phyloP scores from a whole-genome alignment of 1,140 invertebrate genomes.

The Colletes latitarsis region DNA sequence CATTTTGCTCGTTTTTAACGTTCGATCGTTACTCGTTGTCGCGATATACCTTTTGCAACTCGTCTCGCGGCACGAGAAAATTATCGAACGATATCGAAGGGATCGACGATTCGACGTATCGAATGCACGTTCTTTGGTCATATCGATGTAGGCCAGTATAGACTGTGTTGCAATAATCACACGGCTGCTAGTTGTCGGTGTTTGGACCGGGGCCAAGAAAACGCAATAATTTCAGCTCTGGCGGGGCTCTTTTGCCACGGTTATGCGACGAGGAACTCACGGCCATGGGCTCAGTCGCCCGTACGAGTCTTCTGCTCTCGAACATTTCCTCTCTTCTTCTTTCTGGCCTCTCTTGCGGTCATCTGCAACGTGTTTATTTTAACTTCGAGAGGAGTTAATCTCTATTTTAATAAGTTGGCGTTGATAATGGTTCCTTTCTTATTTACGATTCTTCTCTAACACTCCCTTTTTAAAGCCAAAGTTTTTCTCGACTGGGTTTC shows the following conservation, averaged over 20 bases:
- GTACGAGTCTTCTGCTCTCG: slow-evolving; percentile 31
- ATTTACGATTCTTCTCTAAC: background rate
- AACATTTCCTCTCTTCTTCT: slow-evolving; percentile 41
- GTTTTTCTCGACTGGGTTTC: no score
- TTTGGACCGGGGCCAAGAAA: slow-evolving; percentile 70
- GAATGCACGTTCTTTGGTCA: slow-evolving; percentile 31
- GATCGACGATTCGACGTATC: background rate
- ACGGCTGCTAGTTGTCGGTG: slow-evolving; percentile 50
- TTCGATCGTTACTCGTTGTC: no score
- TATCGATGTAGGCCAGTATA: slow-evolving; percentile 67
- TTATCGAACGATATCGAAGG: background rate
- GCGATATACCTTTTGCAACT: no score
- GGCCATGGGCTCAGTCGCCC: slow-evolving; percentile 56
- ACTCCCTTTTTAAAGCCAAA: no score
- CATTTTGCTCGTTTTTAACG: no score
- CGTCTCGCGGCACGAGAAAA: background rate
- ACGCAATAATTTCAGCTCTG: slow-evolving; percentile 73
- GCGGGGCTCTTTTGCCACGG: slow-evolving; percentile 60
- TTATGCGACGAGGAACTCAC: slow-evolving; percentile 59
- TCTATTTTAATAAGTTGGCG: background rate
- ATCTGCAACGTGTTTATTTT: slow-evolving; percentile 15
- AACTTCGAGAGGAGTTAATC: background rate
- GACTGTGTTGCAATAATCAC: slow-evolving; percentile 72
- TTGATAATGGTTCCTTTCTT: background rate
- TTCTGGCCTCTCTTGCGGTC: background rate